A percentile compares a stretch with the other conserved stretches of the same genome.
These are phyloP conservation scores for Baryphthengus martii DNA, from an alignment of 2,113 vertebrate genomes.

Conservation along the genomic window DNA sequence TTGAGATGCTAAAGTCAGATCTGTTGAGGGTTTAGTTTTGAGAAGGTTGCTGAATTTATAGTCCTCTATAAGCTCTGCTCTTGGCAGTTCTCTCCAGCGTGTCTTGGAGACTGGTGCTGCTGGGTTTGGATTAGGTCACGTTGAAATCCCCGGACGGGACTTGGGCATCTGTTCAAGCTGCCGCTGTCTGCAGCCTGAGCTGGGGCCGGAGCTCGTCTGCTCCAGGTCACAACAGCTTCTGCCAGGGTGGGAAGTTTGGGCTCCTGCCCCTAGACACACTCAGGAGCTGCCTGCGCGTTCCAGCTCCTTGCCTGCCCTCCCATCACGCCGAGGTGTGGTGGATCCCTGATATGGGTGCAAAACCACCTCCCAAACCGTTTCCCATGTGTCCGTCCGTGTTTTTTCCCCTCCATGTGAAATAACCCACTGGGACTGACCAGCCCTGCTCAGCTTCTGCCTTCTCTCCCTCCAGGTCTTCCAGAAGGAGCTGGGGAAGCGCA, in stretches of 20 bases:
- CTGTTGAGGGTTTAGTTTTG: background rate
- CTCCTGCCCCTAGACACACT: rapidly evolving
- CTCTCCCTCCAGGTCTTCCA: conserved; percentile 85
- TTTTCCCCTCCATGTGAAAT: rapidly evolving
- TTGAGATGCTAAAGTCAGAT: background rate
- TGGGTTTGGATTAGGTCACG: background rate
- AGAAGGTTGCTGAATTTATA: background rate
- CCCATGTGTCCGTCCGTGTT: no score
- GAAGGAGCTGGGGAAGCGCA: conserved; percentile 96
- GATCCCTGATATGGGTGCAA: background rate
- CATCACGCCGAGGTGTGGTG: rapidly evolving
- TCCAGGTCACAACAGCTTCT: background rate
- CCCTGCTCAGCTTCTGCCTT: background rate
- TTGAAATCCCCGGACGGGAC: background rate
- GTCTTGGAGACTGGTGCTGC: background rate
- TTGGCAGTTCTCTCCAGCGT: background rate
- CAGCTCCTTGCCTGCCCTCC: background rate
- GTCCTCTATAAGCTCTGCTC: background rate
- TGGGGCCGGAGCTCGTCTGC: background rate
- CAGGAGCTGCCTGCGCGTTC: background rate
- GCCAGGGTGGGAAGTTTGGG: background rate
- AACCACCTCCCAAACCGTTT: background rate
- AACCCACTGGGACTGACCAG: rapidly evolving
- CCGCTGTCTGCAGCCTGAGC: background rate
- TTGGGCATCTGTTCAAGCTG: background rate